These are phyloP conservation scores for Agonopterix heracliana DNA, from an alignment of 2,888 invertebrate species.

Conservation along the genomic window DNA sequence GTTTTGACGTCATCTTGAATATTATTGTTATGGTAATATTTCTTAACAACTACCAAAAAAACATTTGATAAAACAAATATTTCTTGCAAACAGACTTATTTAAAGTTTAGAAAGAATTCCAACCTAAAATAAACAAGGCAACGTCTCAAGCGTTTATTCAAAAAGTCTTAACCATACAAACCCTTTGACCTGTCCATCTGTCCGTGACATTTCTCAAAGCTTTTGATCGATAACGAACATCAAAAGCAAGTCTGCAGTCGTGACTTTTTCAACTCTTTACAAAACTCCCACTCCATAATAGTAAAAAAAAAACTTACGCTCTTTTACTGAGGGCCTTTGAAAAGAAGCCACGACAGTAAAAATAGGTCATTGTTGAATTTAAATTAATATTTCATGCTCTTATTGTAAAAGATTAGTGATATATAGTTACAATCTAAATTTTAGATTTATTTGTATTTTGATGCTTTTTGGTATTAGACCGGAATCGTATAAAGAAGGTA, in stretches of 20 bases:
- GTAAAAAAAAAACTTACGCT: constrained; percentile 22
- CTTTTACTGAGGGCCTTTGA: constrained; percentile 25
- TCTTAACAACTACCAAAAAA: neutral
- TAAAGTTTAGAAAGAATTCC: neutral
- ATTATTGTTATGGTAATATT: neutral
- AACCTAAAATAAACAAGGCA: too few species aligned
- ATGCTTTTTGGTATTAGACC: constrained; percentile 33
- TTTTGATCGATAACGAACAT: constrained; percentile 47
- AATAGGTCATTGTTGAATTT: constrained; percentile 54
- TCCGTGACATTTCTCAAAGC: constrained; percentile 27
- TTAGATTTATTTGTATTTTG: constrained; percentile 59
- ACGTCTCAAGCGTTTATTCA: constrained; percentile 3
- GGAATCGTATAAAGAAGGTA: constrained; percentile 62
- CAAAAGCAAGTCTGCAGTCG: constrained; percentile 20
- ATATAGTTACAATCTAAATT: constrained; percentile 67
- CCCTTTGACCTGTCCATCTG: constrained; percentile 33
- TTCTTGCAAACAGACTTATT: neutral
- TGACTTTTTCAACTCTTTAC: constrained; percentile 19
- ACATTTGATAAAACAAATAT: neutral
- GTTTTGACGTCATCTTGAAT: neutral
- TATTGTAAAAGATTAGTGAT: constrained; percentile 54
- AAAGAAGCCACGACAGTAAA: constrained; percentile 63
- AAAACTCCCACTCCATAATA: constrained; percentile 21
- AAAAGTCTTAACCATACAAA: constrained; percentile 17
- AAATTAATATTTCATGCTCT: constrained; percentile 63